These are phyloP conservation scores for Opisthograptis luteolata DNA, from an alignment of 2,888 invertebrate genomes.

Conservation along the genomic window DNA sequence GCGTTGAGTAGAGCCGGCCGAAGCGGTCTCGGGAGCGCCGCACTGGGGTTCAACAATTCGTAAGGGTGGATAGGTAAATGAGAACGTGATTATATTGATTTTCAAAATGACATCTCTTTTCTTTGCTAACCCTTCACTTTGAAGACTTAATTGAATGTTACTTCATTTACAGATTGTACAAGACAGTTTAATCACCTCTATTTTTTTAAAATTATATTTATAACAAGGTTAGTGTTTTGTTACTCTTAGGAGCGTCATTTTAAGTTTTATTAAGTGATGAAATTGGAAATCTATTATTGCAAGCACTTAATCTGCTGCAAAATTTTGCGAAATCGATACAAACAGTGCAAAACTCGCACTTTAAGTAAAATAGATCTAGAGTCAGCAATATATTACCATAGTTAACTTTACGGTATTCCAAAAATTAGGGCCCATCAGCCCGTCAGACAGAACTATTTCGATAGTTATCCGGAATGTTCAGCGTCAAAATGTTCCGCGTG, in stretches of 20 bases:
- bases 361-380: slow-evolving; percentile 9
- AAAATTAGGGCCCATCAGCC: slow-evolving; percentile 29
- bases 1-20: slow-evolving; percentile 54
- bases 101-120: slow-evolving; percentile 66
- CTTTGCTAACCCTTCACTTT: slow-evolving; percentile 46
- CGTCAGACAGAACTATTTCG: slow-evolving; percentile 27
- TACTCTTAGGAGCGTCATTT: too few species aligned
- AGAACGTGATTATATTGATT: slow-evolving; percentile 81
- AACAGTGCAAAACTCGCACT: not conserved
- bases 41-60: slow-evolving; percentile 77
- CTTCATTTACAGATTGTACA: slow-evolving; percentile 17
- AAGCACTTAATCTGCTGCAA: too few species aligned
- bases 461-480: slow-evolving; percentile 22
- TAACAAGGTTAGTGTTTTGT: too few species aligned
- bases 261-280: too few species aligned
- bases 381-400: slow-evolving; percentile 10
- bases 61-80: slow-evolving; percentile 75
- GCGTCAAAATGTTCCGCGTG: slow-evolving; percentile 26
- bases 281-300: too few species aligned
- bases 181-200: too few species aligned
- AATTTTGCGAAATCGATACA: too few species aligned
- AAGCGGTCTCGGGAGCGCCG: slow-evolving; percentile 56
- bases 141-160: slow-evolving; percentile 23
- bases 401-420: slow-evolving; percentile 31
- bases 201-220: too few species aligned